phyloP scores from a whole-genome alignment of 2,113 vertebrate species.

The Paedocypris sp. region DNA sequence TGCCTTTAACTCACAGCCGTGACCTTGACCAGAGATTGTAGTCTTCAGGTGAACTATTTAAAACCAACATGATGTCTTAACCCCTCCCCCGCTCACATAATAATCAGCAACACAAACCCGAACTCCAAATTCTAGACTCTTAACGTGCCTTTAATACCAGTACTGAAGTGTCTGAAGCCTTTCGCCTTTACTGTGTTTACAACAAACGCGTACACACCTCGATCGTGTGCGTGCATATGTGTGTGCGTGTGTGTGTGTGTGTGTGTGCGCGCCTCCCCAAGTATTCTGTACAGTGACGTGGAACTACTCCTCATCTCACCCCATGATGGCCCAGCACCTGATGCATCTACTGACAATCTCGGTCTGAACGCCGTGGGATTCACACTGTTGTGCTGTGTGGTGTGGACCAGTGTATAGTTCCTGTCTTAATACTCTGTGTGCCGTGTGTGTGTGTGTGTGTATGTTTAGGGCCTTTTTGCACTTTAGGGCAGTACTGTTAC shows the following conservation, averaged over 20 bases:
- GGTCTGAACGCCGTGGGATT: background rate
- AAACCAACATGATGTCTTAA: conserved; percentile 56
- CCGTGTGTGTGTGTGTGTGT: no score
- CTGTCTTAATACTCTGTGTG: conserved; percentile 2
- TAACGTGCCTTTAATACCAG: conserved; percentile 85
- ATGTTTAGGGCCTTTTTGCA: conserved; percentile 44
- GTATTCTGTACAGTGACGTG: conserved; percentile 81
- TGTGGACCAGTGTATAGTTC: conserved; percentile 13
- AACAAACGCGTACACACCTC: conserved; percentile 73
- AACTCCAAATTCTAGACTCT: conserved; percentile 59
- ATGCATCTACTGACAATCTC: conserved; percentile 30
- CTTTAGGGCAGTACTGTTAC: conserved; percentile 65
- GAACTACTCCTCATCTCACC: conserved; percentile 41
- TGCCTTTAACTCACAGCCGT: conserved; percentile 67
- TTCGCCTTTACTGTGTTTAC: conserved; percentile 75
- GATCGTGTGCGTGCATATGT: conserved; percentile 34
- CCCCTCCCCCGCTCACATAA: conserved; percentile 36
- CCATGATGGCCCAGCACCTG: background rate
- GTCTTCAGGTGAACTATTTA: conserved; percentile 30
- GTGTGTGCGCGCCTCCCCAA: no score
- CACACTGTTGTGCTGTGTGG: conserved; percentile 14
- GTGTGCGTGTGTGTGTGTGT: conserved; percentile 49
- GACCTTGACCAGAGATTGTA: conserved; percentile 51
- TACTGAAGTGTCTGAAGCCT: conserved; percentile 66
- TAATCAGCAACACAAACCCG: conserved; percentile 25